Evolutionary conservation across 2,888 invertebrate genomes (phyloP).

Genomic region (Orthosia gothica): DNA sequence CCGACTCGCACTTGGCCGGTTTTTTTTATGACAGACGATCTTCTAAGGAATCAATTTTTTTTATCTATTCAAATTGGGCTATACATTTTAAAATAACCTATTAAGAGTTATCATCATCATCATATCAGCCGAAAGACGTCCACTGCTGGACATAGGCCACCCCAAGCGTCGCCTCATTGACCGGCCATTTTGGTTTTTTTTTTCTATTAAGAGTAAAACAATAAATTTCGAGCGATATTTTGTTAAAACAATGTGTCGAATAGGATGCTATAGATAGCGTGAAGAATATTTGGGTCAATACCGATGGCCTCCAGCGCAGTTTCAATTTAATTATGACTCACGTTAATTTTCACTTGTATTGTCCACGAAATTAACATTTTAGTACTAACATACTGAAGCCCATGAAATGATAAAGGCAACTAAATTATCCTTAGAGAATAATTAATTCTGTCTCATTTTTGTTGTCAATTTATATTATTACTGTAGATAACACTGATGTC

Average conservation of each 20-base stretch:
- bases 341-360: conserved; percentile 62
- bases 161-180: no score
- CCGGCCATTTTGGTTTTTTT: no score
- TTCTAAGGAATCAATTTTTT: no score
- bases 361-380: conserved; percentile 49
- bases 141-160: no score
- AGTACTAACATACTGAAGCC: conserved; percentile 3
- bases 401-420: background rate
- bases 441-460: background rate
- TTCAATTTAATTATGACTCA: conserved; percentile 69
- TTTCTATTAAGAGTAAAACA: conserved; percentile 13
- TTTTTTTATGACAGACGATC: no score
- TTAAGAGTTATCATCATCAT: no score
- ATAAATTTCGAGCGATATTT: conserved; percentile 37
- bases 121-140: no score
- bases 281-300: conserved; percentile 82
- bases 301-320: conserved; percentile 77
- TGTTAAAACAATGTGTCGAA: conserved; percentile 60
- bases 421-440: background rate
- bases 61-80: background rate
- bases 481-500: background rate
- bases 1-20: no score
- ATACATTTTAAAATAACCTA: background rate
- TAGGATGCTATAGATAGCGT: conserved; percentile 73
- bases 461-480: background rate